phyloP scores from a whole-genome alignment of 2,113 vertebrate species.

The Oxygymnocypris stewartii region DNA sequence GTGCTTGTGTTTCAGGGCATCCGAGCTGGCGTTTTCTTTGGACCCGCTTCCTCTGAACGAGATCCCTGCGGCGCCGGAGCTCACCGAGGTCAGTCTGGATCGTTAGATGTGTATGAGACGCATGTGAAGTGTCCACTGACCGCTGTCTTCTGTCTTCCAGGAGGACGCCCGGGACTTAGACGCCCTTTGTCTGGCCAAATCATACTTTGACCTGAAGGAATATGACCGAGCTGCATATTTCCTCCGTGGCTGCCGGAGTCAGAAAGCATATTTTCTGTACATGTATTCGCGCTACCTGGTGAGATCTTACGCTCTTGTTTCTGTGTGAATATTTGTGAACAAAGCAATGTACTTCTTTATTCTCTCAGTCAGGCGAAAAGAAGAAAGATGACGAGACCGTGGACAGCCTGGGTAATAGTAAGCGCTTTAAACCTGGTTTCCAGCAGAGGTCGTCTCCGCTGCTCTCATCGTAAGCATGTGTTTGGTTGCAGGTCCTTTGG shows the following conservation, averaged over 20 bases:
- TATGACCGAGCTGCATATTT: constrained; percentile 97
- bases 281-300: constrained; percentile 99
- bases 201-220: constrained; percentile 97
- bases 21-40: constrained; percentile 90
- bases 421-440: not conserved
- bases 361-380: constrained; percentile 92
- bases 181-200: constrained; percentile 92
- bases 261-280: constrained; percentile 96
- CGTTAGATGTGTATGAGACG: too few species aligned
- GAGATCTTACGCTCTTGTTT: constrained; percentile 57
- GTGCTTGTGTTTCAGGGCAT: constrained; percentile 78
- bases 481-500: constrained; percentile 84
- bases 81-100: constrained; percentile 83
- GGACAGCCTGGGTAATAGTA: constrained; percentile 90
- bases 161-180: constrained; percentile 94
- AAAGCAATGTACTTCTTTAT: not conserved
- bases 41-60: constrained; percentile 83
- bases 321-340: not conserved
- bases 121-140: too few species aligned
- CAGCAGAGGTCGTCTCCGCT: not conserved
- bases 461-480: constrained; percentile 9
- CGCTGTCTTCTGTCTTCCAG: constrained; percentile 64
- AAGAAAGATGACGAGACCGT: constrained; percentile 99
- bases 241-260: constrained; percentile 91
- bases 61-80: constrained; percentile 76